Base-by-base conservation (phyloP, 2,888 invertebrate species). In the Latheticus oryzae region DNA sequence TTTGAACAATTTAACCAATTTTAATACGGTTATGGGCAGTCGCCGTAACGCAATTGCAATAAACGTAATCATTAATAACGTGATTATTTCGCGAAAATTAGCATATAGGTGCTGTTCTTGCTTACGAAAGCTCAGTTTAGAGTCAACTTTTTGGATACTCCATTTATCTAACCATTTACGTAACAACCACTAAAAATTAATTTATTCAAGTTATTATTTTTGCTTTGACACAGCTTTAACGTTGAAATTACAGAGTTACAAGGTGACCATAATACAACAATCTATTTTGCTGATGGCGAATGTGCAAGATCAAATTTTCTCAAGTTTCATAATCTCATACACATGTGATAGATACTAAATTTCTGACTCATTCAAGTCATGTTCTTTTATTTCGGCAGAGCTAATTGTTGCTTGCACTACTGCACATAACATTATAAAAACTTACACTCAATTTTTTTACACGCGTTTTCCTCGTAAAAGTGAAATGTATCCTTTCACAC, bases 381-480 rank as follows among this genome's bases (percentile, higher is more conserved):
- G 21, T n/a, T n/a, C n/a, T n/a, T n/a, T n/a, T 21, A 21, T 21
- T 7, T 21, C 21, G 7, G 5, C 4, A 7, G 12, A 33, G 33
- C 33, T 15, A 33, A 33, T 33, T 15, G 15, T 30, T 9, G 24
- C n/a, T n/a, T 24, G 9, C 24, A 30, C 5, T 30, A 16, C 19
- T 8, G 11, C 19, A 8, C 37, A 5, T 15, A 43, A 28, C 17
- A 8, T 32, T 45, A 33, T 21, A 32, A 32, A 11, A 4, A 33
- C 45, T n/a, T 45, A 19, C 16, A 32, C 15, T 23, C 17, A 11
- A 24, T n/a, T n/a, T n/a, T n/a, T n/a, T n/a, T n/a, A n/a, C 45
- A 33, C 47, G 47, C 47, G 47, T 47, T 47, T 47, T 47, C 47
- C 23, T 47, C 47, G 47, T 47, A 47, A 47, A 47, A 47, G 47